Evolutionary conservation across 2,797 vertebrate genomes (phyloP).

Genomic region (Propithecus deckenii): DNA sequence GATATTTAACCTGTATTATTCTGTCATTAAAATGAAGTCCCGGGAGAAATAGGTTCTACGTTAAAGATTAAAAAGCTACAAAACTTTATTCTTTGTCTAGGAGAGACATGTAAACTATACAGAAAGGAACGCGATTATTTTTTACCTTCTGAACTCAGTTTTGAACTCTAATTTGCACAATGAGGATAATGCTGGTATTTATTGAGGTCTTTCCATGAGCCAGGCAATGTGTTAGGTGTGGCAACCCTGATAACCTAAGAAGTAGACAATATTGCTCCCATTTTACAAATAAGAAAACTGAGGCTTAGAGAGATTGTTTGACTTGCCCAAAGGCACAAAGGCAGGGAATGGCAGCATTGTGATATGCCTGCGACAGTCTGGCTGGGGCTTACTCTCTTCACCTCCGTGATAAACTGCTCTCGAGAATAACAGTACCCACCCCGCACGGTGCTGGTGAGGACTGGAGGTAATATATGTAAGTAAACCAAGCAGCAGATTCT

Average conservation of each 20-base stretch:
- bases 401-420: accelerated
- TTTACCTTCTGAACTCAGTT: neutral
- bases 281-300: neutral
- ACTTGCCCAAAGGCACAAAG: neutral
- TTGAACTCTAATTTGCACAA: neutral
- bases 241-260: neutral
- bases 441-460: accelerated
- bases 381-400: neutral
- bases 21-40: neutral
- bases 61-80: neutral
- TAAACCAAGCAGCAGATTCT: neutral
- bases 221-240: neutral
- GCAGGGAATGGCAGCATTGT: neutral
- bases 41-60: neutral
- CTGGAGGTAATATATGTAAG: accelerated
- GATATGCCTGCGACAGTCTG: accelerated
- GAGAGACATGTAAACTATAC: accelerated
- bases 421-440: accelerated
- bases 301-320: neutral
- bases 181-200: neutral
- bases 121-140: neutral
- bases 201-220: neutral
- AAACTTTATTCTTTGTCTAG: neutral
- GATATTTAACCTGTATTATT: neutral
- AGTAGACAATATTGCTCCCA: too few species aligned